Percentiles rank a stretch among this genome's conserved stretches.
phyloP scores from a whole-genome alignment of 1,140 invertebrate species.

The Heterodera carotae region DNA sequence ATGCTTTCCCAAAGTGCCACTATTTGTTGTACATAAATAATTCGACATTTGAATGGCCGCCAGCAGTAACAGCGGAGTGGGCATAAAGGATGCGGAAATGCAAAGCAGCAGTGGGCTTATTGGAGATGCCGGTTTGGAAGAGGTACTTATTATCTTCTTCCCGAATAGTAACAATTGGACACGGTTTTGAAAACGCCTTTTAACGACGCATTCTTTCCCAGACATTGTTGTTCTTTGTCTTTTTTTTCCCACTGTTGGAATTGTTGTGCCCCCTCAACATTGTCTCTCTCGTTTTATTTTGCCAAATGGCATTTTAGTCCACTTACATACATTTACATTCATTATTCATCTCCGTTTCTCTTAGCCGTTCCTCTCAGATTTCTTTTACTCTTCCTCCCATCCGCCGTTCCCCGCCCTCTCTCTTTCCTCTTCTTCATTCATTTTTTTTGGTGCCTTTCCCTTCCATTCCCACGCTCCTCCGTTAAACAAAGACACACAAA shows the following conservation, averaged over 20 bases:
- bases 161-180: too few species aligned
- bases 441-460: neutral
- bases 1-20: too few species aligned
- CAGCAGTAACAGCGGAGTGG: neutral
- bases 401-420: neutral
- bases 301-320: too few species aligned
- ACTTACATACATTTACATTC: too few species aligned
- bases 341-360: neutral
- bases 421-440: neutral
- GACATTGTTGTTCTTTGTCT: too few species aligned
- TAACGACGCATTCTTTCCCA: too few species aligned
- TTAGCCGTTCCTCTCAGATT: neutral
- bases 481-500: neutral
- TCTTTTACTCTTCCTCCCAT: neutral
- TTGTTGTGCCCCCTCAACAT: too few species aligned
- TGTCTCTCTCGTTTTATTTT: too few species aligned
- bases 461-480: neutral
- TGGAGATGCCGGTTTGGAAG: neutral
- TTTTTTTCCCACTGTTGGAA: too few species aligned
- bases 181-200: too few species aligned
- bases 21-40: too few species aligned
- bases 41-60: neutral
- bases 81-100: conserved; percentile 2
- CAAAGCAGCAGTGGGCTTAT: conserved; percentile 3
- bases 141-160: too few species aligned